phyloP scores from a whole-genome alignment of 2,888 invertebrate genomes.

The Apantesis nais region DNA sequence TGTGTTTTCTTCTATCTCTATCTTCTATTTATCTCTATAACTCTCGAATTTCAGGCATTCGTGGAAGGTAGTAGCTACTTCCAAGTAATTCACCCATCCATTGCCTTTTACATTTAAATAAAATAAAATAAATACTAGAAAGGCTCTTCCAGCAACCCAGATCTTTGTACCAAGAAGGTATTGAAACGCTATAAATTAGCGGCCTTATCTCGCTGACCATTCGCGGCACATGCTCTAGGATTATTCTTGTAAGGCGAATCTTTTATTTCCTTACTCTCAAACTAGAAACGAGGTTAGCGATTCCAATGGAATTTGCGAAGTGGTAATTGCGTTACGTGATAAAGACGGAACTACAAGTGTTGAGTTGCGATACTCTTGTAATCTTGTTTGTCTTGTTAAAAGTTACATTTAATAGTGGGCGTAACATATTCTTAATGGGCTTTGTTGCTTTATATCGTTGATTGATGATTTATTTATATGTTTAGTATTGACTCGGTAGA shows the following conservation, averaged over 20 bases:
- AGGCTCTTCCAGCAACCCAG: constrained; percentile 24
- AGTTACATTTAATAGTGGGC: not conserved
- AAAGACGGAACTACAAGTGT: constrained; percentile 41
- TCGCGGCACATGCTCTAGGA: constrained; percentile 75
- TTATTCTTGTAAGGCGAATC: constrained; percentile 64
- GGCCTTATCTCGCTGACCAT: constrained; percentile 76
- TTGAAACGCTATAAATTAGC: constrained; percentile 81
- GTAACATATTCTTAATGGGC: not conserved
- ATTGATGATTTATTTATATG: not conserved
- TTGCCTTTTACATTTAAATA: too few species aligned
- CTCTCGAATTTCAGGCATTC: too few species aligned
- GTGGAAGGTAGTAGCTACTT: too few species aligned
- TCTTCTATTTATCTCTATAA: too few species aligned
- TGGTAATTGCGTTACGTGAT: constrained; percentile 49
- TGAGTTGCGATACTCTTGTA: constrained; percentile 16
- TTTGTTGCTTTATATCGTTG: not conserved
- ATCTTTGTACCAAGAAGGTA: constrained; percentile 55
- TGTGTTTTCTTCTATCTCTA: too few species aligned
- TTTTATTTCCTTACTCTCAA: constrained; percentile 64
- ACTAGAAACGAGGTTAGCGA: constrained; percentile 51
- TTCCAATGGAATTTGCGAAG: constrained; percentile 49
- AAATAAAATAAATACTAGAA: too few species aligned
- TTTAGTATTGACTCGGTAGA: not conserved
- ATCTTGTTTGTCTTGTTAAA: constrained; percentile 4
- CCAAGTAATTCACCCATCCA: too few species aligned